These are phyloP conservation scores for Dipodomys stephensi DNA, from an alignment of 2,113 vertebrate species.

Conservation along the genomic window DNA sequence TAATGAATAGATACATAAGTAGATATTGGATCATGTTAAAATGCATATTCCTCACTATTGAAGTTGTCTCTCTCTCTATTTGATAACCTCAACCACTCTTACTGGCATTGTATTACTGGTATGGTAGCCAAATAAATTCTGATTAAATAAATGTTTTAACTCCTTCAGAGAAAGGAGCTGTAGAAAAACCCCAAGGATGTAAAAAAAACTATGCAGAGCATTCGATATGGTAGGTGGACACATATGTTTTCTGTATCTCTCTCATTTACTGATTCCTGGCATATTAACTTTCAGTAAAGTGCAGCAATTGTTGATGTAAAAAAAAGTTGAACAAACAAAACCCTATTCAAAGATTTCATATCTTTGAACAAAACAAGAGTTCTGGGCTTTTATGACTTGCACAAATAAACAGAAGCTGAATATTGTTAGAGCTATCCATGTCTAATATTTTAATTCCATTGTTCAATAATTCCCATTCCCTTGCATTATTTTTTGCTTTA, in stretches of 20 bases:
- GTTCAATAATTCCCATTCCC: conserved; percentile 84
- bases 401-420: conserved; percentile 68
- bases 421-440: conserved; percentile 66
- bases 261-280: conserved; percentile 47
- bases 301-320: conserved; percentile 28
- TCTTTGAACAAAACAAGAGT: conserved; percentile 66
- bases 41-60: neutral
- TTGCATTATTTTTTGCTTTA: conserved; percentile 85
- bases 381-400: conserved; percentile 62
- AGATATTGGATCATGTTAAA: neutral
- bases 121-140: conserved; percentile 10
- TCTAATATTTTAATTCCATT: conserved; percentile 84
- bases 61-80: conserved; percentile 24
- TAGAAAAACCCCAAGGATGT: conserved; percentile 52
- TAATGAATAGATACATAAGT: neutral
- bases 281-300: conserved; percentile 19
- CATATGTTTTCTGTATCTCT: conserved; percentile 36
- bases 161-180: conserved; percentile 11
- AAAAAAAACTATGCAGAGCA: neutral
- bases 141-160: conserved; percentile 43
- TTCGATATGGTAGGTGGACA: conserved; percentile 39
- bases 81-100: neutral
- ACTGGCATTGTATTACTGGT: neutral
- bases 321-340: conserved; percentile 1
- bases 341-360: conserved; percentile 59